phyloP scores from a whole-genome alignment of 2,113 vertebrate genomes.

The Ailuropoda melanoleuca region DNA sequence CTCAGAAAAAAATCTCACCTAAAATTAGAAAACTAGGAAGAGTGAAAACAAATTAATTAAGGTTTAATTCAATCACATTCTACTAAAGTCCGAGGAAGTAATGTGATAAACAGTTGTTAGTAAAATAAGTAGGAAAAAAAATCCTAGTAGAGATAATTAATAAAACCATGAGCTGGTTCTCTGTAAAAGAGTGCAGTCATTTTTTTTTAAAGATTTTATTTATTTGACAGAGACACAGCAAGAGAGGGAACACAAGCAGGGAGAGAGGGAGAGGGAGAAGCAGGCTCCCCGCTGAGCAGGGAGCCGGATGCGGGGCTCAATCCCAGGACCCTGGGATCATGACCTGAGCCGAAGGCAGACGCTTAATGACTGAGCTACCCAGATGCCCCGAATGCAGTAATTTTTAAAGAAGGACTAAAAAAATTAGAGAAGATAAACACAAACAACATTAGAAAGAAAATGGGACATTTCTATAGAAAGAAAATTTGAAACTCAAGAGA shows the following conservation, averaged over 20 bases:
- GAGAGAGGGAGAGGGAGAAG: too few species aligned
- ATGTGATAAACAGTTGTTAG: not conserved
- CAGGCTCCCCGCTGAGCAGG: too few species aligned
- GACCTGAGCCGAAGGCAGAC: too few species aligned
- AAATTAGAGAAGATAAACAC: not conserved
- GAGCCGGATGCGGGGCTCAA: too few species aligned
- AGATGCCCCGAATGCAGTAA: not conserved
- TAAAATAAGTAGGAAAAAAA: not conserved
- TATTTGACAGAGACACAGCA: too few species aligned
- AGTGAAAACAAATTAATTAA: not conserved
- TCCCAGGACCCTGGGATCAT: too few species aligned
- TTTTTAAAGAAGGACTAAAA: not conserved
- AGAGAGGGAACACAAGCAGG: too few species aligned
- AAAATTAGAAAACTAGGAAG: not conserved
- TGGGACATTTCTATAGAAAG: not conserved
- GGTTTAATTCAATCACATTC: not conserved
- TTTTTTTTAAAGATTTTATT: not conserved
- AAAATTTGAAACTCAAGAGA: not conserved
- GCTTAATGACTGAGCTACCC: too few species aligned
- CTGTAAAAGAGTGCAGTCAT: not conserved
- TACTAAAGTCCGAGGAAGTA: not conserved
- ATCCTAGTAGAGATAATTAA: not conserved
- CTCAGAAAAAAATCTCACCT: not conserved
- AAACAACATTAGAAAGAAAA: not conserved
- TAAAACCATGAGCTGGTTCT: not conserved